Evolutionary conservation across 2,888 invertebrate species (phyloP).

Genomic region (Fragum sueziense): DNA sequence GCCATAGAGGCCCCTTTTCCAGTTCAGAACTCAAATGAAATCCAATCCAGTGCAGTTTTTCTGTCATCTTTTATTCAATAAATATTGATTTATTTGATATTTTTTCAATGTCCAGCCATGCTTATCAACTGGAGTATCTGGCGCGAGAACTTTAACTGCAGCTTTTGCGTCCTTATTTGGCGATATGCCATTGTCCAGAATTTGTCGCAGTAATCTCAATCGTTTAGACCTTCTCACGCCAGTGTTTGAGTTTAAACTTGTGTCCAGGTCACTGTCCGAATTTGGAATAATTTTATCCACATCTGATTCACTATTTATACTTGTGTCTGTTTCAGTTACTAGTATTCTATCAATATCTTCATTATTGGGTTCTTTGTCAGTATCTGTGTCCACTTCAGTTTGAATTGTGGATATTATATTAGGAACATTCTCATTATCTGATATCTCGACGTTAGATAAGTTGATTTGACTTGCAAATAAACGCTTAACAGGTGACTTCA

Average conservation of each 20-base stretch:
- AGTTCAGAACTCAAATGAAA: too few species aligned
- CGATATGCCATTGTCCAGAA: conserved; percentile 21
- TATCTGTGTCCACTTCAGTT: not conserved
- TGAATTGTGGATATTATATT: not conserved
- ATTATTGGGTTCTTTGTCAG: not conserved
- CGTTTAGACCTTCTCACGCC: conserved; percentile 27
- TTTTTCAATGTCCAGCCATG: conserved; percentile 64
- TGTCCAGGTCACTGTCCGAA: conserved; percentile 14
- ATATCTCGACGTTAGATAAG: not conserved
- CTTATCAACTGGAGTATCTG: conserved; percentile 69
- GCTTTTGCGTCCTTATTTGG: not conserved
- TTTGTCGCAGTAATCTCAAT: conserved; percentile 29
- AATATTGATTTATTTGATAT: conserved; percentile 21
- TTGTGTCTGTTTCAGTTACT: conserved; percentile 4
- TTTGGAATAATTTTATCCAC: not conserved
- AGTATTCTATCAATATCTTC: not conserved
- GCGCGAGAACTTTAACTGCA: conserved; percentile 54
- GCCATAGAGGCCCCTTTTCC: too few species aligned
- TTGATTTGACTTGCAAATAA: conserved; percentile 48
- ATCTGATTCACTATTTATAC: not conserved
- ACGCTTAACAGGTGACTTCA: conserved; percentile 51
- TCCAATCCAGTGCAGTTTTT: not conserved
- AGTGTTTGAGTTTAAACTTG: not conserved
- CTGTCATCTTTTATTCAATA: conserved; percentile 17
- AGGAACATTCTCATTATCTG: conserved; percentile 1